Conservation (phyloP, 1,140 invertebrate genomes). For the Limonius californicus region DNA sequence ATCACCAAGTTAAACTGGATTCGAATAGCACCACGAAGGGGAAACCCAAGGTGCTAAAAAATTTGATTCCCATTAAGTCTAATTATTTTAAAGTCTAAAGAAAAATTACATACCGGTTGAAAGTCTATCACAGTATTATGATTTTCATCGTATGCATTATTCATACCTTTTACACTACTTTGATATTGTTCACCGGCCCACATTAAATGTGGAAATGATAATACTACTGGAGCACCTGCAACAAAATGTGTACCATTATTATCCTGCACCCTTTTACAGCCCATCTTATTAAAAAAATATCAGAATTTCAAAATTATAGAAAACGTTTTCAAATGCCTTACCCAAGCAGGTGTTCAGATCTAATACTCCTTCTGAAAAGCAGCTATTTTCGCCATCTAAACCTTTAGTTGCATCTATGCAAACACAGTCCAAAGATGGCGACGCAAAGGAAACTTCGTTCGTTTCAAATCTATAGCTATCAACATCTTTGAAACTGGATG, state of each 20-base stretch:
- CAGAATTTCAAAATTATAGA: constrained; percentile 16
- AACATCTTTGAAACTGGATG: constrained; percentile 28
- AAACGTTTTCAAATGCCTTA: no score
- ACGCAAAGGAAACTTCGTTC: constrained; percentile 18
- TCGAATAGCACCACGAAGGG: constrained; percentile 30
- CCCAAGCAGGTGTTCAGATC: constrained; percentile 37
- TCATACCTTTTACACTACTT: constrained; percentile 24
- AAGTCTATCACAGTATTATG: constrained; percentile 31
- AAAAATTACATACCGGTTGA: constrained; percentile 35
- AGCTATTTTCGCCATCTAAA: constrained; percentile 24
- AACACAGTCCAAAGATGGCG: constrained; percentile 32
- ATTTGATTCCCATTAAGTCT: not conserved
- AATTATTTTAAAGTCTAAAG: no score
- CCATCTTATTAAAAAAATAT: not conserved
- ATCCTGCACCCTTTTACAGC: not conserved
- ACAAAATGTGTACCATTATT: not conserved
- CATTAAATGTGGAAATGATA: constrained; percentile 39
- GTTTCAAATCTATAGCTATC: constrained; percentile 28
- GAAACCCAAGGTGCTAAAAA: constrained; percentile 37
- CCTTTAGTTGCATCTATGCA: constrained; percentile 32
- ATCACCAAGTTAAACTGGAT: constrained; percentile 34
- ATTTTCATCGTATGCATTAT: constrained; percentile 27
- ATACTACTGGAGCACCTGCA: constrained; percentile 31
- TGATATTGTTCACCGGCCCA: constrained; percentile 33
- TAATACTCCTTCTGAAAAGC: constrained; percentile 34